phyloP scores from a whole-genome alignment of 2,113 vertebrate genomes.

The Pipra filicauda region DNA sequence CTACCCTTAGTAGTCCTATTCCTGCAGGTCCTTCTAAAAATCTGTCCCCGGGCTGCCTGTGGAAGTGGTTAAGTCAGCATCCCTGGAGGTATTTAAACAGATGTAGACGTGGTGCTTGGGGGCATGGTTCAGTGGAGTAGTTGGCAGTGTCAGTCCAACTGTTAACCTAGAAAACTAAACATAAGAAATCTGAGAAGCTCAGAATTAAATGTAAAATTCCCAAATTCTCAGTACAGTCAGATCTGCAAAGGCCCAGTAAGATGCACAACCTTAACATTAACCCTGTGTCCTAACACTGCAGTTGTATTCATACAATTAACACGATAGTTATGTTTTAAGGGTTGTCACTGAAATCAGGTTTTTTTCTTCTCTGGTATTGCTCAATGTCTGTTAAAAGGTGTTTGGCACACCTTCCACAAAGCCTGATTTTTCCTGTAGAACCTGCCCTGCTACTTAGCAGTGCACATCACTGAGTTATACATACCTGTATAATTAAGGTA shows the following conservation, averaged over 20 bases:
- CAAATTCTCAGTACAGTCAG: neutral
- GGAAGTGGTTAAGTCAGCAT: neutral
- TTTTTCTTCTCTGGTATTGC: neutral
- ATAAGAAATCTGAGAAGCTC: neutral
- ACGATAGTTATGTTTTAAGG: neutral
- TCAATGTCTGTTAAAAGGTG: neutral
- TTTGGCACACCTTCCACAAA: neutral
- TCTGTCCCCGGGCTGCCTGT: neutral
- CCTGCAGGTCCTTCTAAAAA: neutral
- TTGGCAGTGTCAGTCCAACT: neutral
- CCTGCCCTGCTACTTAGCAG: neutral
- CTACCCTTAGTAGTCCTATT: neutral
- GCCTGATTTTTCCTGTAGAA: conserved; percentile 3
- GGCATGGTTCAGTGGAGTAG: neutral
- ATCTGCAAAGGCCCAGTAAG: neutral
- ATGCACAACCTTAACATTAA: neutral
- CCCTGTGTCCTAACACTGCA: neutral
- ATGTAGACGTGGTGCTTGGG: neutral
- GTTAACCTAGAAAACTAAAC: neutral
- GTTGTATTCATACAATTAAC: neutral
- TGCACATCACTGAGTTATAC: neutral
- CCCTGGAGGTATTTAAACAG: neutral
- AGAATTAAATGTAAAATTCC: neutral
- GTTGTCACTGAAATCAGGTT: accelerated
- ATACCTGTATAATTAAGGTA: neutral